Evolutionary conservation across 2,113 vertebrate species (phyloP).

Genomic region (Lepus europaeus): DNA sequence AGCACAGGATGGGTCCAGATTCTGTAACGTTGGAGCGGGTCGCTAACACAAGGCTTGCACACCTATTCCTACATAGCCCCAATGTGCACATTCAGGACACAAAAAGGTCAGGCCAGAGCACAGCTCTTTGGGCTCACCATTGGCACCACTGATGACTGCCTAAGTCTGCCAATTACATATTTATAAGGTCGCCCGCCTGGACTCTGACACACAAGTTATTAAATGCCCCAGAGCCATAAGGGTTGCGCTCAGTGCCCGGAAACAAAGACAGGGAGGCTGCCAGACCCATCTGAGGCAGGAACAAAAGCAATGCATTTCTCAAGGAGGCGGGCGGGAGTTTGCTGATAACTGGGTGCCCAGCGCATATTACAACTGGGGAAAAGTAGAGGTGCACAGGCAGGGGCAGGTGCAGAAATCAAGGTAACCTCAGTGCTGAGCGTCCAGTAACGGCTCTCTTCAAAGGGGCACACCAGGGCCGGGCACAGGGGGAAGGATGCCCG

Average conservation of each 20-base stretch:
- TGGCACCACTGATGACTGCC: background rate
- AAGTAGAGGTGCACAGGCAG: background rate
- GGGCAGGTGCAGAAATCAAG: background rate
- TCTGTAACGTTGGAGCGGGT: background rate
- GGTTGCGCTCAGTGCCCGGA: conserved; percentile 64
- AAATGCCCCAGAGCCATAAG: conserved; percentile 59
- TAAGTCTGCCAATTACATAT: conserved; percentile 60
- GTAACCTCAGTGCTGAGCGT: background rate
- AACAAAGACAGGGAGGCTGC: conserved; percentile 66
- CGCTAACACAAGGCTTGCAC: background rate
- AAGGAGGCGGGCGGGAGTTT: conserved; percentile 51
- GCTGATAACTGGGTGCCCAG: conserved; percentile 58
- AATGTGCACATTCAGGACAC: fast-evolving
- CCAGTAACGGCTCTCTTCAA: conserved; percentile 12
- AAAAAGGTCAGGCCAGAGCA: background rate
- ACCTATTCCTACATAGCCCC: background rate
- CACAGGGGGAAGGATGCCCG: background rate
- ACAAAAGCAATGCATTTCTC: conserved; percentile 76
- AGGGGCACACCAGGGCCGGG: background rate
- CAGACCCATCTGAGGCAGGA: conserved; percentile 43
- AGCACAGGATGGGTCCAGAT: background rate
- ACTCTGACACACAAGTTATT: conserved; percentile 52
- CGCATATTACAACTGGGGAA: background rate
- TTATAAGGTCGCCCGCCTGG: conserved; percentile 65
- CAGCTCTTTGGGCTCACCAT: background rate